These are phyloP conservation scores for Gasterosteus aculeatus DNA, from an alignment of 2,113 vertebrate genomes.

Conservation along the genomic window DNA sequence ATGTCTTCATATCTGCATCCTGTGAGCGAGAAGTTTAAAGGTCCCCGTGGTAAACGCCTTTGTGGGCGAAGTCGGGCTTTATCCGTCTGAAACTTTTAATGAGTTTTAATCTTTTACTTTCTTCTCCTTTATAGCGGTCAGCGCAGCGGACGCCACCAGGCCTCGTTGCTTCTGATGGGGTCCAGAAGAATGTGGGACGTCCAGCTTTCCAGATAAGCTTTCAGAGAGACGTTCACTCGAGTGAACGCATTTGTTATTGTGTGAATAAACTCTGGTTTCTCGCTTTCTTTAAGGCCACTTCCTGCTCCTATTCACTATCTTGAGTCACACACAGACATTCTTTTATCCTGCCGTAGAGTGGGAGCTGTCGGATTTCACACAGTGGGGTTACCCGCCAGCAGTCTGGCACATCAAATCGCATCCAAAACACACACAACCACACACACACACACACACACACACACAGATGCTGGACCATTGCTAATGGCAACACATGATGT, in stretches of 20 bases:
- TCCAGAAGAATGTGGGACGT: conserved; percentile 28
- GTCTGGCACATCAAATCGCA: conserved; percentile 50
- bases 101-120: conserved; percentile 40
- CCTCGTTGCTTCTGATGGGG: conserved; percentile 15
- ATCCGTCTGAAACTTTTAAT: conserved; percentile 46
- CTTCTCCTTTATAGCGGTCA: conserved; percentile 19
- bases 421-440: conserved; percentile 22
- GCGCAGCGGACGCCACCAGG: conserved; percentile 34
- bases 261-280: conserved; percentile 37
- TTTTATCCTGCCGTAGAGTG: conserved; percentile 54
- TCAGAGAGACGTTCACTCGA: conserved; percentile 38
- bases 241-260: conserved; percentile 22
- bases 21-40: not conserved
- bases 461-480: conserved; percentile 14
- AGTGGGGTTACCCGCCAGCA: conserved; percentile 57
- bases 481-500: conserved; percentile 32
- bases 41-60: conserved; percentile 14
- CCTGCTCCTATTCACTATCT: conserved; percentile 47
- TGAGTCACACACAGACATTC: conserved; percentile 37
- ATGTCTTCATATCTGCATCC: not conserved
- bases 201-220: conserved; percentile 37
- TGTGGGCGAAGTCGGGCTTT: conserved; percentile 36
- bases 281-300: conserved; percentile 41
- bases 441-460: conserved; percentile 11
- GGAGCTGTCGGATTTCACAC: conserved; percentile 70